Evolutionary conservation across 2,888 invertebrate species (phyloP).

Genomic region (Nymphalis polychloros): DNA sequence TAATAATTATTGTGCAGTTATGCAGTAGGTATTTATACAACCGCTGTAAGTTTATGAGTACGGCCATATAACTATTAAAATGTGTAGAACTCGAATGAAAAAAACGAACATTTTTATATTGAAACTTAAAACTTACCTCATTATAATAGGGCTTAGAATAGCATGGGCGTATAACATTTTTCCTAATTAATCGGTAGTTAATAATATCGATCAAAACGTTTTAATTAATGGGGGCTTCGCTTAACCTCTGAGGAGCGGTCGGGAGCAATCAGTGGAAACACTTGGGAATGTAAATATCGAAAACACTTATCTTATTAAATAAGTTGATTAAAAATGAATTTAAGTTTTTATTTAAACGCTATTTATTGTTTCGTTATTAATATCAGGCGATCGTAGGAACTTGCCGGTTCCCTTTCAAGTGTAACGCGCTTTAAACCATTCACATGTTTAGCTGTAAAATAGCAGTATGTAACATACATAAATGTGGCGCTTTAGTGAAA

Average conservation of each 20-base stretch:
- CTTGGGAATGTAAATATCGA: conserved; percentile 8
- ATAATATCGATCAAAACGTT: conserved; percentile 30
- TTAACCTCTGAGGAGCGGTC: not conserved
- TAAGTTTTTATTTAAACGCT: not conserved
- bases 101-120: conserved; percentile 5
- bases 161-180: not conserved
- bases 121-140: not conserved
- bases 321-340: not conserved
- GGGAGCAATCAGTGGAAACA: not conserved
- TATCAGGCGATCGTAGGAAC: too few species aligned
- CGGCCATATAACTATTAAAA: too few species aligned
- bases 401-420: too few species aligned
- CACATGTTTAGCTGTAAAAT: too few species aligned
- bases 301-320: conserved; percentile 1
- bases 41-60: too few species aligned
- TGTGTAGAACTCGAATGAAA: not conserved
- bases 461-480: too few species aligned
- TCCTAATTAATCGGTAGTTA: conserved; percentile 32
- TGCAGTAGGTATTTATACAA: too few species aligned
- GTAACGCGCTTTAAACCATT: too few species aligned
- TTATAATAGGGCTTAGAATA: conserved; percentile 1
- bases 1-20: too few species aligned
- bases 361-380: too few species aligned
- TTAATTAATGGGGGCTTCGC: conserved; percentile 27
- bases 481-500: too few species aligned